These are phyloP conservation scores for Eufriesea mexicana DNA, from an alignment of 1,140 invertebrate species.

Conservation along the genomic window DNA sequence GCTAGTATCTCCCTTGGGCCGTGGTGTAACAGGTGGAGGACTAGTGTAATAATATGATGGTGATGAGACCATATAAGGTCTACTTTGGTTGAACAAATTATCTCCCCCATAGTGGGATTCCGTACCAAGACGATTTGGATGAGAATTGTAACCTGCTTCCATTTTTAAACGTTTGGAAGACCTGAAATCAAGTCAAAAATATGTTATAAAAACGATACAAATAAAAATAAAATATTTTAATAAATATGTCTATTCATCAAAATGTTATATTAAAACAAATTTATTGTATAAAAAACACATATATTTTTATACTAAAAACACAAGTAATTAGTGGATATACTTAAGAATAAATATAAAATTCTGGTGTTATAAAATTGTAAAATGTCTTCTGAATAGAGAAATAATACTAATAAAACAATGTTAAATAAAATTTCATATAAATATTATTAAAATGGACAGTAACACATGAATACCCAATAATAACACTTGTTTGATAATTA, in stretches of 20 bases:
- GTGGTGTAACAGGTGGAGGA: slow-evolving; percentile 73
- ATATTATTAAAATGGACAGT: slow-evolving; percentile 18
- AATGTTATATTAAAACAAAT: slow-evolving; percentile 9
- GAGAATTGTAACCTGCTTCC: slow-evolving; percentile 83
- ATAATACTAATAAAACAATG: slow-evolving; percentile 11
- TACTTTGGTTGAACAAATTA: slow-evolving; percentile 79
- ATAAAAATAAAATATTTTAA: not conserved
- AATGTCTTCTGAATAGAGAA: slow-evolving; percentile 3
- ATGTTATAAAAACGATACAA: slow-evolving; percentile 13
- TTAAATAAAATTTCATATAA: slow-evolving; percentile 4
- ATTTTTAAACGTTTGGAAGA: slow-evolving; percentile 86
- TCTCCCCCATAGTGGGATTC: slow-evolving; percentile 79
- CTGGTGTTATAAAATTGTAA: not conserved
- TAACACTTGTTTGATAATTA: slow-evolving; percentile 33
- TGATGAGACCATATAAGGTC: slow-evolving; percentile 75
- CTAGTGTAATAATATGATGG: slow-evolving; percentile 76
- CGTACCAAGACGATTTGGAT: slow-evolving; percentile 74
- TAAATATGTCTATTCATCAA: slow-evolving; percentile 6
- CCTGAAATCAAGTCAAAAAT: slow-evolving; percentile 76
- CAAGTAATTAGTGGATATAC: slow-evolving; percentile 19
- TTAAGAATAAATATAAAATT: slow-evolving; percentile 19
- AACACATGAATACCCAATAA: slow-evolving; percentile 11
- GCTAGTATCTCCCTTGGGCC: slow-evolving; percentile 75
- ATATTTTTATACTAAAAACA: slow-evolving; percentile 14
- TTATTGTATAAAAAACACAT: slow-evolving; percentile 14